Base-by-base conservation (phyloP, 2,113 vertebrate genomes). In the Heterotis niloticus region DNA sequence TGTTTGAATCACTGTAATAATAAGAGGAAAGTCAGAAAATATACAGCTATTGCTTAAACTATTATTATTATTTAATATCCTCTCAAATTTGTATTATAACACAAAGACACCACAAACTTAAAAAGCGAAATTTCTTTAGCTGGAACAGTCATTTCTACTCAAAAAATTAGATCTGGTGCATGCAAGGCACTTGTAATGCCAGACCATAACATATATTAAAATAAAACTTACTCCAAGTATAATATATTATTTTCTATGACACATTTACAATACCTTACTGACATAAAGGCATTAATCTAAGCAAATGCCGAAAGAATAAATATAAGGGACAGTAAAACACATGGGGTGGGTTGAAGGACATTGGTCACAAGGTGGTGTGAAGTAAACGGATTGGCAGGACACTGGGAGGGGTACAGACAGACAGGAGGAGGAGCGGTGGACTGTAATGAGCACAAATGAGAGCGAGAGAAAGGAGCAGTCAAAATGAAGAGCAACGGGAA, bases 271-370 rank as follows among this genome's bases (percentile, higher is more conserved):
- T 51, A 26, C 67, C 67, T 78, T 17, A 44, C 34, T 44, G 34
- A 44, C 34, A 44, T 44, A 78, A 67, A 78, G 76, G 64, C 77
- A 71, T 78, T 78, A 60, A 71, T 78, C 52, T 66, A 70, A 78
- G 70, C 70, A 52, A 17, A 52, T 57, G 67, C 54, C 70, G 52
- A 44, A 23, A 20, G 57, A 78, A 78, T 70, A 59, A 69, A 60
- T 71, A 70, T 71, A 44, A 16, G 12, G 12, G 52, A 57, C 77
- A 56, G 51, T 78, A 78, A 78, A 78, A 52, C 44, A 57, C 57
- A 44, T 57, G 51, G 64, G 34, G 23, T 56, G 64, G 34, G 68
- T 18, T 28, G 28, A 44, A 16, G 51, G 10, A 70, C 28, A 17
- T 16, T 7, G 34, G 0, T 34, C 17, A 20, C 28, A 51, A 18